Conservation (phyloP, 2,888 invertebrate genomes). For the Nebria brevicollis region DNA sequence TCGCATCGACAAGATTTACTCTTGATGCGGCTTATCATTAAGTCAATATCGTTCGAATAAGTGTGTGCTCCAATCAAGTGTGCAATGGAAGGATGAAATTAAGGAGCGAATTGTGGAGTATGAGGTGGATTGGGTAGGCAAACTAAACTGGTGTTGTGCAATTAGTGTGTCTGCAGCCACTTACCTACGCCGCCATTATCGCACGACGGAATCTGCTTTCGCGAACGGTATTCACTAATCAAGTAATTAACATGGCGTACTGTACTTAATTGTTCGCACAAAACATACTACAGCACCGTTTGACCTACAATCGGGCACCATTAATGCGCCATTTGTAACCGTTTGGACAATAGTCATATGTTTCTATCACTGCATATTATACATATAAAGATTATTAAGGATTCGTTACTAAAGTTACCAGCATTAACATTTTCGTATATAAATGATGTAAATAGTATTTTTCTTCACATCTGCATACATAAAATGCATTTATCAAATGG, state of each 20-base stretch:
- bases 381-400: too few species aligned
- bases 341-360: background rate
- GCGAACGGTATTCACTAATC: constrained; percentile 46
- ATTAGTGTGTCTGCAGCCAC: constrained; percentile 46
- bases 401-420: too few species aligned
- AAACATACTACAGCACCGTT: constrained; percentile 40
- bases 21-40: too few species aligned
- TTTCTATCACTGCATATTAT: background rate
- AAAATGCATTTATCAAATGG: too few species aligned
- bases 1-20: too few species aligned
- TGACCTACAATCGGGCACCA: constrained; percentile 38
- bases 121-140: background rate
- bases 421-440: too few species aligned
- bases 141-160: constrained; percentile 41
- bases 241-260: constrained; percentile 46
- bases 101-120: constrained; percentile 4
- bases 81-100: constrained; percentile 28
- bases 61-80: constrained; percentile 38
- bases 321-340: constrained; percentile 26
- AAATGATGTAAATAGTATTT: too few species aligned
- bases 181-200: constrained; percentile 44
- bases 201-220: constrained; percentile 42
- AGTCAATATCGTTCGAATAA: constrained; percentile 31
- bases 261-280: constrained; percentile 44
- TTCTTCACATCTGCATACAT: too few species aligned